A percentile compares a stretch with the other conserved stretches of the same genome.
Evolutionary conservation across 2,797 vertebrate species (phyloP).

Genomic region (Lutjanus argentimaculatus): DNA sequence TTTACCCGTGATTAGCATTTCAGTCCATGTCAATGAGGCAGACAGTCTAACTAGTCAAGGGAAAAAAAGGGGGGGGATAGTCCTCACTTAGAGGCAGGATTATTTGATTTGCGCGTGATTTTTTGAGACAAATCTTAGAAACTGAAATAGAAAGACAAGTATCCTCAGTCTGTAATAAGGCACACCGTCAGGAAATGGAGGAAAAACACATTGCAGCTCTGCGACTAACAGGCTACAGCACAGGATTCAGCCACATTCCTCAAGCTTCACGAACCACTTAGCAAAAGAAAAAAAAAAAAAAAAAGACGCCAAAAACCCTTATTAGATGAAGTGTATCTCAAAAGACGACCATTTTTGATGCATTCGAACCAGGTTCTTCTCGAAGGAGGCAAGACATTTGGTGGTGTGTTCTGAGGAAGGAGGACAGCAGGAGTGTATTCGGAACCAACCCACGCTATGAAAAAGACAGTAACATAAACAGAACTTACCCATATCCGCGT

Average conservation of each 20-base stretch:
- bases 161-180: slow-evolving; percentile 19
- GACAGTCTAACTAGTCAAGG: slow-evolving; percentile 62
- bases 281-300: slow-evolving; percentile 5
- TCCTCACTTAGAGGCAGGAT: slow-evolving; percentile 14
- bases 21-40: slow-evolving; percentile 72
- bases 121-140: slow-evolving; percentile 13
- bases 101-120: slow-evolving; percentile 1
- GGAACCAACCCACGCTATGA: slow-evolving; percentile 28
- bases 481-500: slow-evolving; percentile 87
- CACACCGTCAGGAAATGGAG: slow-evolving; percentile 50
- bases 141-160: slow-evolving; percentile 9
- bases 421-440: slow-evolving; percentile 16
- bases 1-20: slow-evolving; percentile 80
- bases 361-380: slow-evolving; percentile 15
- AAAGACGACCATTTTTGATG: slow-evolving; percentile 6
- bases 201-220: slow-evolving; percentile 71
- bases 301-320: neutral
- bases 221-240: slow-evolving; percentile 62
- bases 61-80: slow-evolving; percentile 15
- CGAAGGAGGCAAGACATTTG: slow-evolving; percentile 12
- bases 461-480: slow-evolving; percentile 20
- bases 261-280: slow-evolving; percentile 51
- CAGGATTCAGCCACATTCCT: slow-evolving; percentile 60
- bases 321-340: slow-evolving; percentile 7
- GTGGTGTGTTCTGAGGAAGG: neutral